Base-by-base conservation (phyloP, 2,797 vertebrate genomes). In the Sebastes baramenuke region DNA sequence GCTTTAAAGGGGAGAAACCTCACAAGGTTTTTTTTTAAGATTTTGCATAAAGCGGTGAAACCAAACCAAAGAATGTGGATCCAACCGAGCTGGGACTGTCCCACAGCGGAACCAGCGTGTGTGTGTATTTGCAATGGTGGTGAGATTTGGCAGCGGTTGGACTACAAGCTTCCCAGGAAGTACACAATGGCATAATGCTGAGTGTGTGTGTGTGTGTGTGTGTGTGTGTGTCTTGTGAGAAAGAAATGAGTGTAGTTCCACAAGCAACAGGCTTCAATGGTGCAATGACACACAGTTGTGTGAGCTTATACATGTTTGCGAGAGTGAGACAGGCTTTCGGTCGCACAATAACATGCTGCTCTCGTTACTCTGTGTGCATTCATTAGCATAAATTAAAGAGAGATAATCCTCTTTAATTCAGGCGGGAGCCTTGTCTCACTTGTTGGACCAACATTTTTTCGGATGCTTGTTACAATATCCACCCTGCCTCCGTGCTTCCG, bases 311-410 rank as follows among this genome's bases (percentile, higher is more conserved):
- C 55, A 61, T 81, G 77, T 83, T 42, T 82, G 71, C 38, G 70
- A 67, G 87, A 9, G 70, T 20, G 83, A 82, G 84, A 81, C 74
- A 65, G 61, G 62, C 88, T 82, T 81, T 72, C 58, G 62, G 82
- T 78, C 81, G 36, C 89, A 90, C 88, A 90, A 88, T 86, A 90
- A 92, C 89, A 89, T 69, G 70, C 76, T 82, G 79, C 86, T 88
- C 88, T 91, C 77, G 75, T 92, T 93, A 91, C 88, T 84, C 79
- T 18, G 69, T 90, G 85, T 59, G 94, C 92, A 94, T 93, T 88
- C n/a, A 95, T 96, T 95, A 93, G 75, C 95, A 96, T 95, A 94
- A 89, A 93, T 95, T 93, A 93, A 94, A 84, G 75, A 79, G 72
- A 81, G 89, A 92, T 94, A 94, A 95, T 94, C 90, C 90, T 77